A percentile compares a stretch with the other conserved stretches of the same genome.
Conservation (phyloP, 1,140 invertebrate species). For the Eumeta japonica region DNA sequence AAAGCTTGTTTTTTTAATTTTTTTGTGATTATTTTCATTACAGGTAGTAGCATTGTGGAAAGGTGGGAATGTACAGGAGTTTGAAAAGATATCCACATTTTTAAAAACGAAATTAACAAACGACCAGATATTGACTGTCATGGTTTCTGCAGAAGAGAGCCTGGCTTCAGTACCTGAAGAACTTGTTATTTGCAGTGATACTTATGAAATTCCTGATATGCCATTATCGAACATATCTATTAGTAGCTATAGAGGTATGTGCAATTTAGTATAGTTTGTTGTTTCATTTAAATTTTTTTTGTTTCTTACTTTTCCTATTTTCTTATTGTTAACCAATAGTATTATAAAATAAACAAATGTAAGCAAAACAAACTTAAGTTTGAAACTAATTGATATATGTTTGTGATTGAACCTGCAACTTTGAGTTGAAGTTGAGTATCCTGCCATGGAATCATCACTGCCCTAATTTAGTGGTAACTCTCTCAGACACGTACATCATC, state of each 20-base stretch:
- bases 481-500: too few relatives aligned
- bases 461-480: too few relatives aligned
- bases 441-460: too few relatives aligned
- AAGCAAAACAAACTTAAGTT: too few relatives aligned
- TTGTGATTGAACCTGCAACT: too few relatives aligned
- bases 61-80: conserved; percentile 31
- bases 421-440: too few relatives aligned
- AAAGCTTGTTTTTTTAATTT: too few relatives aligned
- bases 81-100: conserved; percentile 29
- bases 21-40: too few relatives aligned
- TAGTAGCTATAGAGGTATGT: conserved; percentile 33
- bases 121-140: conserved; percentile 25
- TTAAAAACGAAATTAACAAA: conserved; percentile 19
- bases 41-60: conserved; percentile 43
- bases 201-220: conserved; percentile 37
- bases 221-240: conserved; percentile 34
- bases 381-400: background rate
- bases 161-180: conserved; percentile 34
- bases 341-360: too few relatives aligned
- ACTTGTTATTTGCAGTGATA: conserved; percentile 27
- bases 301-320: background rate
- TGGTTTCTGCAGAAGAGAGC: conserved; percentile 34
- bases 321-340: too few relatives aligned
- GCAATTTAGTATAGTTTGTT: background rate
- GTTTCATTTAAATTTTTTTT: background rate